phyloP scores from a whole-genome alignment of 2,888 invertebrate genomes.

The Acanthacorydalis orientalis region DNA sequence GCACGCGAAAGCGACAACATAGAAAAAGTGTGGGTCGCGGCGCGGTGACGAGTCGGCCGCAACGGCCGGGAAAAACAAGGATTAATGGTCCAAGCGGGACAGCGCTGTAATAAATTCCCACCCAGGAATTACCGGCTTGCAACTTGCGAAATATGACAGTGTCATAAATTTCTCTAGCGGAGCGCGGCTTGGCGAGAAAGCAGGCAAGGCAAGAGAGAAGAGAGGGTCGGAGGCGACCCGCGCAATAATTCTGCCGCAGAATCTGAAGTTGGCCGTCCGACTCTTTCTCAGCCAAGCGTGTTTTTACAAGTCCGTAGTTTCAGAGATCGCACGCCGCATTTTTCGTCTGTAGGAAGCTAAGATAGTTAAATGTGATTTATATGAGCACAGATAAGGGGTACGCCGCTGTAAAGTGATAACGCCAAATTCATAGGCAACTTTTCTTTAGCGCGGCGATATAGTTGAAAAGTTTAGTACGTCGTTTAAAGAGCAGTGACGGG shows the following conservation, averaged over 20 bases:
- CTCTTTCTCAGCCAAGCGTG: slow-evolving; percentile 11
- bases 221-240: slow-evolving; percentile 23
- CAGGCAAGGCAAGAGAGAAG: slow-evolving; percentile 14
- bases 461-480: neutral
- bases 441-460: slow-evolving; percentile 15
- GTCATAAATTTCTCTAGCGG: slow-evolving; percentile 32
- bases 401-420: slow-evolving; percentile 22
- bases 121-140: slow-evolving; percentile 40
- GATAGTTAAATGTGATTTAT: slow-evolving; percentile 26
- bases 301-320: slow-evolving; percentile 13
- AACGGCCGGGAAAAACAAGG: neutral
- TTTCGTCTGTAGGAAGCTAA: slow-evolving; percentile 1
- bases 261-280: slow-evolving; percentile 1
- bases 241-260: slow-evolving; percentile 17
- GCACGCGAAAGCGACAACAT: too few relatives aligned
- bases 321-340: slow-evolving; percentile 15
- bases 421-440: slow-evolving; percentile 23
- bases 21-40: too few relatives aligned
- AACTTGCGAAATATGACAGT: slow-evolving; percentile 40
- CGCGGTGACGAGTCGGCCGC: neutral
- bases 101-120: slow-evolving; percentile 36
- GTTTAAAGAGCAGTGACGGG: neutral
- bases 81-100: slow-evolving; percentile 26
- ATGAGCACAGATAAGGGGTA: slow-evolving; percentile 11
- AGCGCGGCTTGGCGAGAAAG: slow-evolving; percentile 16